Evolutionary conservation across 2,888 invertebrate genomes (phyloP).

Genomic region (Sclerodermus sp.): DNA sequence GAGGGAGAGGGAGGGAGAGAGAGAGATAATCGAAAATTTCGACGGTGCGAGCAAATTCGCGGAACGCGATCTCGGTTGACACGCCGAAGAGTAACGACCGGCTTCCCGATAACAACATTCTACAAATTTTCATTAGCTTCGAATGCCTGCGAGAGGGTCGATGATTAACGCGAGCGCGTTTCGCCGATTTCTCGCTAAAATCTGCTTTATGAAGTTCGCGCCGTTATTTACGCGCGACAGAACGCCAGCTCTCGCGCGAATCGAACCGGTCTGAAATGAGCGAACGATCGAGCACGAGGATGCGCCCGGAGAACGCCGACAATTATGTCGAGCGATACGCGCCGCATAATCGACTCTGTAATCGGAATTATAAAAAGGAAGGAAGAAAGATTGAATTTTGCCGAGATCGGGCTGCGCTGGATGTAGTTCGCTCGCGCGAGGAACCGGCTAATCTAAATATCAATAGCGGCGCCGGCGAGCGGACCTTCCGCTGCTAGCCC

Average conservation of each 20-base stretch:
- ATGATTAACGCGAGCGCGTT: conserved; percentile 24
- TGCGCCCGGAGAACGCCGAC: no score
- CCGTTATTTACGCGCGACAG: background rate
- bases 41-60: no score
- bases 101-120: conserved; percentile 3
- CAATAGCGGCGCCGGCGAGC: no score
- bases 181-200: conserved; percentile 23
- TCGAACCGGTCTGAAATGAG: conserved; percentile 22
- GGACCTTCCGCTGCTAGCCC: background rate
- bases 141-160: background rate
- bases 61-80: no score
- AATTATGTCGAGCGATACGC: no score
- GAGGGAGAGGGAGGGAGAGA: no score
- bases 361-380: background rate
- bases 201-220: conserved; percentile 23
- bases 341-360: background rate
- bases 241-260: conserved; percentile 9
- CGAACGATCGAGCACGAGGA: conserved; percentile 10
- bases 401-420: background rate
- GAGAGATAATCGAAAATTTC: no score
- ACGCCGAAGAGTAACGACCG: no score
- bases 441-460: background rate
- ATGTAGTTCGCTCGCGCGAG: background rate
- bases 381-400: background rate
- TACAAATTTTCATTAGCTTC: conserved; percentile 29